phyloP scores from a whole-genome alignment of 2,888 invertebrate genomes.

The Hemaris fuciformis region DNA sequence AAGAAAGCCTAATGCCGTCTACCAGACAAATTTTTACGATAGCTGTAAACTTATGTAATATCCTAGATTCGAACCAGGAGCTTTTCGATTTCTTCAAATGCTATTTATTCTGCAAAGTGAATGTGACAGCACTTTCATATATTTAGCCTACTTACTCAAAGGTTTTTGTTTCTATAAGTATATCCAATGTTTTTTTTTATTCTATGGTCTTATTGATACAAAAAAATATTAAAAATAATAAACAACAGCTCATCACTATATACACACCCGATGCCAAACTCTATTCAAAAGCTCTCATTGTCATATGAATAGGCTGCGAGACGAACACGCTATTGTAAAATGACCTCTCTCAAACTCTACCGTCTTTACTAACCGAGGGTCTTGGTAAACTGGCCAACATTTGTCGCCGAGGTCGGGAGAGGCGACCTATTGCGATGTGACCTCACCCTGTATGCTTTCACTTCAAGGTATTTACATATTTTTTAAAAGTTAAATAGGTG shows the following conservation, averaged over 20 bases:
- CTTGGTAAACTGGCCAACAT: not conserved
- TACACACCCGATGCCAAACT: not conserved
- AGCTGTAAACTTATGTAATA: too few species aligned
- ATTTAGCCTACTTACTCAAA: too few species aligned
- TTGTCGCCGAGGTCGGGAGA: conserved; percentile 16
- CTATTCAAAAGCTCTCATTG: not conserved
- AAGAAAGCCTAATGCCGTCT: too few species aligned
- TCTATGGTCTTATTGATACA: too few species aligned
- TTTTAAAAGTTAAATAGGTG: conserved; percentile 15
- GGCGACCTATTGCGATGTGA: conserved; percentile 21
- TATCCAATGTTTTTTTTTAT: too few species aligned
- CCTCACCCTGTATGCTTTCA: conserved; percentile 22
- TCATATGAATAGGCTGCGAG: conserved; percentile 15
- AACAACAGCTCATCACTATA: not conserved
- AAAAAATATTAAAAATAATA: too few species aligned
- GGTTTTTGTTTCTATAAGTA: too few species aligned
- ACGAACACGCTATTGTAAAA: not conserved
- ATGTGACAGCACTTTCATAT: too few species aligned
- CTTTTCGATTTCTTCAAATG: too few species aligned
- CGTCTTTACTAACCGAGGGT: not conserved
- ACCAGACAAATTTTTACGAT: too few species aligned
- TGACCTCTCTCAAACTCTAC: not conserved
- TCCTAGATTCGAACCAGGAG: too few species aligned
- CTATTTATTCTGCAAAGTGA: too few species aligned
- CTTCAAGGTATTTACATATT: conserved; percentile 15